Base-by-base conservation (phyloP, 2,888 invertebrate genomes). In the Marasmarcha lunaedactyla region DNA sequence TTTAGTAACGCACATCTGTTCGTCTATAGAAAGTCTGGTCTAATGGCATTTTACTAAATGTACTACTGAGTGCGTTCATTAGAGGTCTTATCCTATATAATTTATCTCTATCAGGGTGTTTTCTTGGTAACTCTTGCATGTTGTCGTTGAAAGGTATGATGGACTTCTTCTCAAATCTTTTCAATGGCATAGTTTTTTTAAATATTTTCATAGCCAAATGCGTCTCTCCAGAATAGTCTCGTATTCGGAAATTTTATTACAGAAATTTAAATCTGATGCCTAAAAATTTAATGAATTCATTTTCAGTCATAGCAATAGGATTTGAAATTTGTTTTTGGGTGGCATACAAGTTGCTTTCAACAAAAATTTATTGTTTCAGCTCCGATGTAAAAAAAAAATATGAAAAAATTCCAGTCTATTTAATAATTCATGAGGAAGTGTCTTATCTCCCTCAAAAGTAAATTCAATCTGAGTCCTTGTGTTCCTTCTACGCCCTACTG, bases 1-100 rank as follows among this genome's bases (percentile, higher is more conserved):
- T 53, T 57, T 59, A 26, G 52, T 56, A 15, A 56, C 48, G 47
- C 55, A 59, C 55, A 59, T 57, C 43, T 59, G 55, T 40, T 57
- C 53, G 40, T 59, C 55, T 36, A 58, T 46, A 38, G 51, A 53
- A 36, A 57, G 48, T 36, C 48, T 58, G 54, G 34, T 55, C 53
- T 44, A 57, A 40, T 36, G 55, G 54, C 42, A 57, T 50, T 41
- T 46, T 50, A 5, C 45, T 46, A 50, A 49, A 49, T 35, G 39
- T 33, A 38, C 30, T 11, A 38, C 46, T 48, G 36, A 46, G 38
- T 20, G 36, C 38, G 40, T 50, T 44, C 34, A 41, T 44, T 41
- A 54, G 35, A 46, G 52, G 52, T 46, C 54, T 47, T 43, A 55
- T 52, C 45, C 50, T 50, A 43, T 40, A 48, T 26, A 57, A 46